These are phyloP conservation scores for Pseudopleuronectes americanus DNA, from an alignment of 2,797 vertebrate species.

Conservation along the genomic window DNA sequence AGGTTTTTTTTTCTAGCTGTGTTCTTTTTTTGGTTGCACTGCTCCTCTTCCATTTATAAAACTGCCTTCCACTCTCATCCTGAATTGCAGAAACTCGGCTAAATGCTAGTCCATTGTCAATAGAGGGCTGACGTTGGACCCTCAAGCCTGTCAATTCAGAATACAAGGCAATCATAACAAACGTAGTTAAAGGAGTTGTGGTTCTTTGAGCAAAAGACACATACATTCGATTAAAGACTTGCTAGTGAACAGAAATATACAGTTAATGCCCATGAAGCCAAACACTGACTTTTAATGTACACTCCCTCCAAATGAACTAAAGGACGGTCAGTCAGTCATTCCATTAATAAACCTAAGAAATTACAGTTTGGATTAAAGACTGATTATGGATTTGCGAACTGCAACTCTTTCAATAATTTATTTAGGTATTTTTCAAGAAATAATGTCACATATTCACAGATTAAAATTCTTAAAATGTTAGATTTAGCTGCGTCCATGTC, in stretches of 20 bases:
- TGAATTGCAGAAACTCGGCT: background rate
- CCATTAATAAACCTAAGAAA: background rate
- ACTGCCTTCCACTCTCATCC: background rate
- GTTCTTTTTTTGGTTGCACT: slow-evolving; percentile 26
- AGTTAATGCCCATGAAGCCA: background rate
- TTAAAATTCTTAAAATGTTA: no score
- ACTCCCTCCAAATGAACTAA: no score
- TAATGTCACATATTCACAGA: no score
- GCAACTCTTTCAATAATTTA: background rate
- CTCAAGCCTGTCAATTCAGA: background rate
- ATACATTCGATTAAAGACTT: background rate
- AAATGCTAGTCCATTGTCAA: background rate
- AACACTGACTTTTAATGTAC: background rate
- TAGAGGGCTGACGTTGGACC: background rate
- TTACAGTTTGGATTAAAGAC: background rate
- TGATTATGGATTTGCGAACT: background rate
- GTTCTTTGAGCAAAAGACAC: background rate
- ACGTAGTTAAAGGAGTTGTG: background rate
- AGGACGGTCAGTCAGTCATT: background rate
- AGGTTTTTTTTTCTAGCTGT: slow-evolving; percentile 36
- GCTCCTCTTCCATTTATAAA: slow-evolving; percentile 22
- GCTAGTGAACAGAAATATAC: background rate
- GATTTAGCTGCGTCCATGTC: no score
- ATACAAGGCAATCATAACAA: background rate
- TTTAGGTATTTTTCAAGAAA: no score